Conservation (phyloP, 92 coral and sea anemone species). For the Hydrozoanthus gracilis region DNA sequence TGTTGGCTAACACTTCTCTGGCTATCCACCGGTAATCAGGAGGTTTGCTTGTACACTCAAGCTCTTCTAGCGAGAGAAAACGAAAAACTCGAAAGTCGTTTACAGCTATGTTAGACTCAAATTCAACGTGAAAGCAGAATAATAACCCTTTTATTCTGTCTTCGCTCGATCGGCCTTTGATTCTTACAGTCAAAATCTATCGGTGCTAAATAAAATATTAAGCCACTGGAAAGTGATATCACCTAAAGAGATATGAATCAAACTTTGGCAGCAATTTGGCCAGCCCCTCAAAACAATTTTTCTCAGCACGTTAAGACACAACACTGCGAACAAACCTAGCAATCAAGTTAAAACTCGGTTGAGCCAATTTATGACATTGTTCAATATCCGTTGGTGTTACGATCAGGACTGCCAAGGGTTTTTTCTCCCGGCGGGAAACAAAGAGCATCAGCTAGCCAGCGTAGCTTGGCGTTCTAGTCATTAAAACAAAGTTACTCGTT, state of each 20-base stretch:
- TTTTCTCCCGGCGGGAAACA: neutral
- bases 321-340: neutral
- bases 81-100: neutral
- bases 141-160: too few species aligned
- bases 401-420: neutral
- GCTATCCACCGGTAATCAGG: neutral
- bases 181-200: neutral
- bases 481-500: too few species aligned
- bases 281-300: neutral
- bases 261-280: neutral
- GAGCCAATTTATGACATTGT: constrained; percentile 4
- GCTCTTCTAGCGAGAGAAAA: neutral
- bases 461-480: too few species aligned
- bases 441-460: neutral
- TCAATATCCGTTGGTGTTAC: constrained; percentile 26
- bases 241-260: neutral
- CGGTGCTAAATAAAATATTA: constrained; percentile 34
- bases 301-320: neutral
- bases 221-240: constrained; percentile 2
- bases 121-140: neutral
- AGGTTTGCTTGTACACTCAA: neutral
- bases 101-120: neutral
- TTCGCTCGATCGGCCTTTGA: neutral
- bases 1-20: neutral
- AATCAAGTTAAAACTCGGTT: neutral